A percentile compares a stretch with the other conserved stretches of the same genome.
Evolutionary conservation across 1,140 invertebrate species (phyloP).

Genomic region (Drosophila ercepeae): DNA sequence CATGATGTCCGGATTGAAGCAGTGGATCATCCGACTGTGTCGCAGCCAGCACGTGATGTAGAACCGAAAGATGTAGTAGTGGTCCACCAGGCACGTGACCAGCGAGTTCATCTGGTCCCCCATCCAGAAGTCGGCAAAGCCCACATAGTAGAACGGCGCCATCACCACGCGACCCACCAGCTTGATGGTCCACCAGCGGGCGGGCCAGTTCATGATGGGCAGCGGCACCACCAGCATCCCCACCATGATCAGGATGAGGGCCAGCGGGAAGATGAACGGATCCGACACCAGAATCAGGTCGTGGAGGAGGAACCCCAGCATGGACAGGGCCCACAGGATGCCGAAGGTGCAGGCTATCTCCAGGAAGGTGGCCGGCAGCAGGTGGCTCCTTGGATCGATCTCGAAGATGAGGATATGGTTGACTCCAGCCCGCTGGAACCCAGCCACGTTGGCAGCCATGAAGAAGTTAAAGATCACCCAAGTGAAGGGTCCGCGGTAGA

Average conservation of each 20-base stretch:
- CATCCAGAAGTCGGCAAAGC: slow-evolving; percentile 97
- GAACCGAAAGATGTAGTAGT: slow-evolving; percentile 91
- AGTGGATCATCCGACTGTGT: slow-evolving; percentile 76
- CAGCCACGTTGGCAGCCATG: slow-evolving; percentile 89
- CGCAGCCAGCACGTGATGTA: slow-evolving; percentile 85
- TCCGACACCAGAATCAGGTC: slow-evolving; percentile 85
- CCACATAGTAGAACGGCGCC: slow-evolving; percentile 93
- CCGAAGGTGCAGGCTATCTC: slow-evolving; percentile 89
- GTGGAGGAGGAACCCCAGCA: slow-evolving; percentile 84
- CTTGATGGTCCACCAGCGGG: slow-evolving; percentile 84
- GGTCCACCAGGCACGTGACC: slow-evolving; percentile 90
- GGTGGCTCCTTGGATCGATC: slow-evolving; percentile 90
- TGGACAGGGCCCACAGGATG: slow-evolving; percentile 88
- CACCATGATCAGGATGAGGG: slow-evolving; percentile 86
- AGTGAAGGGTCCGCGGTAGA: slow-evolving; percentile 89
- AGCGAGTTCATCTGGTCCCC: slow-evolving; percentile 95
- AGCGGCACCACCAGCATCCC: slow-evolving; percentile 88
- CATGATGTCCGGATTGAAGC: slow-evolving; percentile 50
- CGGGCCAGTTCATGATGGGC: slow-evolving; percentile 86
- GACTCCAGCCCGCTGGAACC: slow-evolving; percentile 90
- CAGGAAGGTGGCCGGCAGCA: slow-evolving; percentile 88
- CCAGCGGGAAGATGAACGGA: slow-evolving; percentile 87
- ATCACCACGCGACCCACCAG: slow-evolving; percentile 87
- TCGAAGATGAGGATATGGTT: slow-evolving; percentile 93
- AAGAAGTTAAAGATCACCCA: slow-evolving; percentile 89